These are phyloP conservation scores for Oophaga pumilio DNA, from an alignment of 2,113 vertebrate genomes.

Conservation along the genomic window DNA sequence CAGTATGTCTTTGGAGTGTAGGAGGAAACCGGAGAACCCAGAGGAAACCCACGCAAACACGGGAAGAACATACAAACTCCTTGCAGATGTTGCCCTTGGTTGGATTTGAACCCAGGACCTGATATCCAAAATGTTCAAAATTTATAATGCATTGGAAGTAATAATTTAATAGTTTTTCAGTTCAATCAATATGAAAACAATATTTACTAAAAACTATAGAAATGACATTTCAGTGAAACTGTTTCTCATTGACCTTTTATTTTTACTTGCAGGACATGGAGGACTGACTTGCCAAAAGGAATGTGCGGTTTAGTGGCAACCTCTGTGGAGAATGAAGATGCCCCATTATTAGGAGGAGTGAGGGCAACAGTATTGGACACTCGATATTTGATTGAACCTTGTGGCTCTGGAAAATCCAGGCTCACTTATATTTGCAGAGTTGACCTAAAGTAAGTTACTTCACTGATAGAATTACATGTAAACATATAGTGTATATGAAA, in stretches of 20 bases:
- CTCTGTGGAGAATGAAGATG: constrained; percentile 90
- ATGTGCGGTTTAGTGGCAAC: constrained; percentile 85
- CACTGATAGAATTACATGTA: not conserved
- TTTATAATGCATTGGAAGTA: too few relatives aligned
- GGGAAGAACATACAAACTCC: too few relatives aligned
- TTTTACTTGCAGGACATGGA: constrained; percentile 83
- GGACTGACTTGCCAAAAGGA: constrained; percentile 89
- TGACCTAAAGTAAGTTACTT: constrained; percentile 88
- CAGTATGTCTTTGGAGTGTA: too few relatives aligned
- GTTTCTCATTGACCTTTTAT: not conserved
- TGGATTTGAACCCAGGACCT: too few relatives aligned
- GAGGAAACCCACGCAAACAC: too few relatives aligned
- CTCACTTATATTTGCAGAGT: constrained; percentile 92
- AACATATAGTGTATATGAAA: not conserved
- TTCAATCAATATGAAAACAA: too few relatives aligned
- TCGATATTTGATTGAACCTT: constrained; percentile 92
- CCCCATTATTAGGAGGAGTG: constrained; percentile 80
- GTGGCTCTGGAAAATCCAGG: constrained; percentile 93
- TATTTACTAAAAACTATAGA: too few relatives aligned
- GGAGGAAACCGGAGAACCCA: too few relatives aligned
- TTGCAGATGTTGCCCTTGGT: too few relatives aligned
- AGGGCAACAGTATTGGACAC: constrained; percentile 87
- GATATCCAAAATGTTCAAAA: not conserved
- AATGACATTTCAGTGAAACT: too few relatives aligned
- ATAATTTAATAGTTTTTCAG: too few relatives aligned